Percentiles rank a stretch among this genome's conserved stretches.
Conservation (phyloP, 2,888 invertebrate species). For the Scrobipalpa costella region DNA sequence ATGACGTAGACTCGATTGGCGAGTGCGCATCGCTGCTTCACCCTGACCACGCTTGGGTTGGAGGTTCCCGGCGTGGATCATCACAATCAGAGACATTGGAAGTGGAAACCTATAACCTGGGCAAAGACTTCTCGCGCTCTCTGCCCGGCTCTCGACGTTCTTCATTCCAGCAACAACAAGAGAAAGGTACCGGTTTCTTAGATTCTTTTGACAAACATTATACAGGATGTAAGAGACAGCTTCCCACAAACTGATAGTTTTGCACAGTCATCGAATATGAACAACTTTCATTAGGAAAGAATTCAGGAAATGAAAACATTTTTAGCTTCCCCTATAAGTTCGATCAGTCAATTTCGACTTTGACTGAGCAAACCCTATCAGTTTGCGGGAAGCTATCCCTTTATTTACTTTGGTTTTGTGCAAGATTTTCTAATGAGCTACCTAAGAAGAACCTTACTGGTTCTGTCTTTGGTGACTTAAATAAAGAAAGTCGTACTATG, state of each 20-base stretch:
- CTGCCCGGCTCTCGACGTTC: constrained; percentile 92
- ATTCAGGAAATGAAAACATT: no score
- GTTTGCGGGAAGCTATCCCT: no score
- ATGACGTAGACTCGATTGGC: constrained; percentile 88
- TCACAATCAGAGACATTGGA: constrained; percentile 94
- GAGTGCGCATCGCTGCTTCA: constrained; percentile 89
- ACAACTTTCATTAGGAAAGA: no score
- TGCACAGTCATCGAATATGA: no score
- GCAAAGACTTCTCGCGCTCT: constrained; percentile 92
- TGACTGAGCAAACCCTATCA: no score
- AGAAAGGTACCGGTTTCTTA: constrained; percentile 68
- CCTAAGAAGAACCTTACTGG: background rate
- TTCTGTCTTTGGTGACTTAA: background rate
- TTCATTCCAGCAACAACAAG: constrained; percentile 88
- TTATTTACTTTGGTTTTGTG: no score
- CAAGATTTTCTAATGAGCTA: no score
- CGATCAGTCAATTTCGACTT: no score
- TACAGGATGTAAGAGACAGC: no score
- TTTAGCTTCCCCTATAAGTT: no score
- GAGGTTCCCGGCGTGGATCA: constrained; percentile 90
- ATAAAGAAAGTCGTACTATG: background rate
- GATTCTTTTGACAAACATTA: background rate
- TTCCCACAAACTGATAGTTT: no score
- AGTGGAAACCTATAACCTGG: constrained; percentile 91
- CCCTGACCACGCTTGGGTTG: constrained; percentile 92